Evolutionary conservation across 1,140 invertebrate species (phyloP), one percentile per base, ranked within the genome.

Genomic region (Heterodera schachtii): DNA sequence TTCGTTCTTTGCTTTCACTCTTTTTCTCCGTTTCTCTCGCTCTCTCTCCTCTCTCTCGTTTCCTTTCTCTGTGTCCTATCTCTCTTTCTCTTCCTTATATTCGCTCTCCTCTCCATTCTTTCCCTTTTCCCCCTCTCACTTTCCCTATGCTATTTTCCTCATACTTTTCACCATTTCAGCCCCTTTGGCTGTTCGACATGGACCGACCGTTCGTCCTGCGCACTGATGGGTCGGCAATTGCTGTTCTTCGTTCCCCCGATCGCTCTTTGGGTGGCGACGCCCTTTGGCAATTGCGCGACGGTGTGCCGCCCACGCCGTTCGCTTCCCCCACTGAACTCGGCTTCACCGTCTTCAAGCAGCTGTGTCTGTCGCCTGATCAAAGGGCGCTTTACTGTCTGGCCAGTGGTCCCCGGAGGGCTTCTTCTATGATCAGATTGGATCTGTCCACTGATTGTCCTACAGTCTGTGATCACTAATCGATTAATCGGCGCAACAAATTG

Each of bases 151-250:
- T 31, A 31, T 31, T 31, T 31, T 0, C 31, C 31, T 1, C 31
- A 0, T 31, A 0, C 1, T 31, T 31, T 31, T 31, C 31, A 16
- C 21, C 41, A 79, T 21, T 79, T 79, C 21, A 81, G 75, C 80
- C 80, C 41, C 75, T 80, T 3, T 81, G 80, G 80, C 11, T 64
- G 21, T 81, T 81, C 78, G 80, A 70, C n/a, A 74, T 79, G 21
- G 77, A 81, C n/a, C 80, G 80, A 11, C 80, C 80, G 3, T 81
- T 80, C 44, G 80, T 60, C 47, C 3, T 81, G 13, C 52, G 16
- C n/a, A 5, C 11, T 19, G 46, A 44, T 16, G 49, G 67, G 7
- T n/a, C 21, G 16, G 78, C 73, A 13, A 43, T 79, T 52, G 69
- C 78, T 11, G 73, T 73, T 1, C 57, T 64, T 4, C 57, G 57